These are phyloP conservation scores for Echinometra lucunter DNA, from an alignment of 53 echinoderm and acorn worm species.

Conservation along the genomic window DNA sequence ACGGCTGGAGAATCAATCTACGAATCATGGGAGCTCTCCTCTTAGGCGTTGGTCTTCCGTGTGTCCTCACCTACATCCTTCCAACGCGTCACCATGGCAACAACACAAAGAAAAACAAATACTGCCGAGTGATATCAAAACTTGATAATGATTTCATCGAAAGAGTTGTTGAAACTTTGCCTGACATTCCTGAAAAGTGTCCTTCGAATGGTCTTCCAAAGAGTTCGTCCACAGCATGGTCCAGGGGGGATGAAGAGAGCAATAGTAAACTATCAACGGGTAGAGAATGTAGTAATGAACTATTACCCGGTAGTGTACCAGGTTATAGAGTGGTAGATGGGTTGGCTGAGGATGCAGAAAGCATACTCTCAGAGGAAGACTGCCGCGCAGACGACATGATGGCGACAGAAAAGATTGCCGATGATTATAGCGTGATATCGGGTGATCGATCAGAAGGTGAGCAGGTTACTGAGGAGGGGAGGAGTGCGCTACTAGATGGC, in stretches of 20 bases:
- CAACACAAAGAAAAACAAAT: not conserved
- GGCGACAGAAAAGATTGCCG: not conserved
- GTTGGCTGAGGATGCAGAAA: not conserved
- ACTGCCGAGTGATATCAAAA: not conserved
- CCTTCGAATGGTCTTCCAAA: not conserved
- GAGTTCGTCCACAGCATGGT: not conserved
- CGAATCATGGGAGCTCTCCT: constrained; percentile 29
- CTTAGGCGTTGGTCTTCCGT: constrained; percentile 8
- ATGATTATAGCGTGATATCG: not conserved
- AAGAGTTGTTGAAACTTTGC: not conserved
- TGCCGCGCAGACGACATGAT: not conserved
- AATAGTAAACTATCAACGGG: not conserved
- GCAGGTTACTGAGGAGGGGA: not conserved
- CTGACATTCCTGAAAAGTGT: not conserved
- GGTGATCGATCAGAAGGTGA: not conserved
- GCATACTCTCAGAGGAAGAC: not conserved
- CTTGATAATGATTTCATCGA: not conserved
- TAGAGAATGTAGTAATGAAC: not conserved
- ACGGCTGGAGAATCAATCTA: constrained; percentile 23
- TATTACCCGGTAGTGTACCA: not conserved
- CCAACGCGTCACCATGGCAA: not conserved
- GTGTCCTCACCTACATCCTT: not conserved
- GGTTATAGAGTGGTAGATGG: not conserved
- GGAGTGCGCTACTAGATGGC: not conserved
- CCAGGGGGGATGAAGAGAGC: not conserved